Conservation (phyloP, 2,888 invertebrate species). For the Lymantria monacha region DNA sequence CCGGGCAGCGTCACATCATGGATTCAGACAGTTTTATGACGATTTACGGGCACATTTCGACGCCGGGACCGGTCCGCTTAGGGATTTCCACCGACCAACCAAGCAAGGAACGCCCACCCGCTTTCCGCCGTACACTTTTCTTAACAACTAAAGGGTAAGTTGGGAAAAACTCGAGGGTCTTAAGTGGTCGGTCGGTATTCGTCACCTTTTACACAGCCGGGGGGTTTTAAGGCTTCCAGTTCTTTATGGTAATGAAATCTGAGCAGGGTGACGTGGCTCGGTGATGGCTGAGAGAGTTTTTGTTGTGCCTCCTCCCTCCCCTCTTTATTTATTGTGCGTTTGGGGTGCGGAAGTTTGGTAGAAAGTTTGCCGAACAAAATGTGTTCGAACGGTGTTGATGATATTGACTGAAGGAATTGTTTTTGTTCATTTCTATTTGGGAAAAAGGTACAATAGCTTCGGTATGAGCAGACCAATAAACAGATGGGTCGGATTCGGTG, state of each 20-base stretch:
- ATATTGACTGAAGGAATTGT: conserved; percentile 53
- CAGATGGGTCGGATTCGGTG: conserved; percentile 36
- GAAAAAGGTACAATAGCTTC: conserved; percentile 38
- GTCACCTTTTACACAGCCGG: conserved; percentile 79
- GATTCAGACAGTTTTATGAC: conserved; percentile 89
- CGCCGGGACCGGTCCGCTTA: conserved; percentile 70
- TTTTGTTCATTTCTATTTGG: conserved; percentile 54
- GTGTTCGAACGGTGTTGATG: conserved; percentile 68
- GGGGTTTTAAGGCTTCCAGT: conserved; percentile 82
- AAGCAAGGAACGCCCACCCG: conserved; percentile 41
- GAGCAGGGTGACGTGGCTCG: conserved; percentile 81
- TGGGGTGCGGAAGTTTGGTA: conserved; percentile 63
- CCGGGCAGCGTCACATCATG: conserved; percentile 86
- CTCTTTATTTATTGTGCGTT: conserved; percentile 79
- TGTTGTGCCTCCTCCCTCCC: conserved; percentile 70
- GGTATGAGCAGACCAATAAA: conserved; percentile 32
- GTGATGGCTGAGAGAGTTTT: conserved; percentile 79
- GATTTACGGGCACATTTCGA: conserved; percentile 82
- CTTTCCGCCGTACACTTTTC: conserved; percentile 8
- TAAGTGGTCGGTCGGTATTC: conserved; percentile 51
- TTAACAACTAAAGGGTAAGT: conserved; percentile 14
- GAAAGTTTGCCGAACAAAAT: conserved; percentile 69
- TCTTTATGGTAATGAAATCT: conserved; percentile 83
- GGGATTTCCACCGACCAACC: conserved; percentile 55
- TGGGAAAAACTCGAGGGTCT: conserved; percentile 36